Conservation (phyloP, 2,888 invertebrate genomes). For the Chalcosyrphus nemorum region DNA sequence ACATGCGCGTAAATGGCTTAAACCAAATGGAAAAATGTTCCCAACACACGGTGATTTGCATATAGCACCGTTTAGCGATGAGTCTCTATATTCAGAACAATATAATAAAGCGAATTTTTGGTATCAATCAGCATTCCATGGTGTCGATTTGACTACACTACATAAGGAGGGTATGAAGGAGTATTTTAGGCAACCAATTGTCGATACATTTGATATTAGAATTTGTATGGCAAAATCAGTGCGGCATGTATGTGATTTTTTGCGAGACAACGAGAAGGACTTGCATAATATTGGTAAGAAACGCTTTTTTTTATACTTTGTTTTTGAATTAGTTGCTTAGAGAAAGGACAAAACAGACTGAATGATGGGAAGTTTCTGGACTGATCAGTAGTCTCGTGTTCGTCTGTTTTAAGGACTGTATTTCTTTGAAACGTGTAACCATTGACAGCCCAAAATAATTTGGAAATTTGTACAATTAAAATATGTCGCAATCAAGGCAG, state of each 20-base stretch:
- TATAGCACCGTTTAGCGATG: constrained; percentile 98
- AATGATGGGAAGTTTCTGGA: no score
- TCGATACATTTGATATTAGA: constrained; percentile 98
- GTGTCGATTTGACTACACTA: constrained; percentile 96
- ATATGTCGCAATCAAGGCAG: no score
- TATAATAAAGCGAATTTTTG: constrained; percentile 99
- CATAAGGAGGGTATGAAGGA: constrained; percentile 97
- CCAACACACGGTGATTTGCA: constrained; percentile 98
- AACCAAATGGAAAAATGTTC: constrained; percentile 97
- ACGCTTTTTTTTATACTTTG: not conserved
- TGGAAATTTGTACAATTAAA: no score
- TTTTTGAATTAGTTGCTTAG: no score
- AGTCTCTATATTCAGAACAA: constrained; percentile 98
- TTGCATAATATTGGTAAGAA: constrained; percentile 91
- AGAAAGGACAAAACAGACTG: no score
- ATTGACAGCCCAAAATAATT: no score
- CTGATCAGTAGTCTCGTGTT: no score
- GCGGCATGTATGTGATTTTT: constrained; percentile 96
- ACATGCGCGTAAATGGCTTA: constrained; percentile 99
- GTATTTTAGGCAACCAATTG: constrained; percentile 98
- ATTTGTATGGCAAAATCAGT: constrained; percentile 98
- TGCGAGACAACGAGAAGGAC: constrained; percentile 95
- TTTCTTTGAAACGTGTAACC: no score
- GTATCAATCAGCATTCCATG: constrained; percentile 99
- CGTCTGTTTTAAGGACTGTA: no score